Evolutionary conservation across 2,113 vertebrate genomes (phyloP).

Genomic region (Dasypus novemcinctus): DNA sequence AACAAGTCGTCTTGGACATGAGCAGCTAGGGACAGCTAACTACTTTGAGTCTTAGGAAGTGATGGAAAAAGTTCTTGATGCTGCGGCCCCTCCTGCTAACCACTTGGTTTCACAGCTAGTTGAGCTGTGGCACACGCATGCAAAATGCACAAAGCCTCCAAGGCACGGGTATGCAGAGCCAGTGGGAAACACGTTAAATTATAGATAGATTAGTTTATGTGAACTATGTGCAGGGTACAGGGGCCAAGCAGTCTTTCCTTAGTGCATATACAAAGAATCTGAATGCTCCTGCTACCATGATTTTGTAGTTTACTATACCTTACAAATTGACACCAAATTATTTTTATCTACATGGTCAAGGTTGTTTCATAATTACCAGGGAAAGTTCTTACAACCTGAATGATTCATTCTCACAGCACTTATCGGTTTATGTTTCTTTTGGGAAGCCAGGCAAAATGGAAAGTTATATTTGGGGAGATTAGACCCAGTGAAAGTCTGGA

Average conservation of each 20-base stretch:
- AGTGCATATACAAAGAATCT: not conserved
- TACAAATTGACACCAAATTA: not conserved
- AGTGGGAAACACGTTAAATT: not conserved
- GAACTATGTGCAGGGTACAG: not conserved
- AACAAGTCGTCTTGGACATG: not conserved
- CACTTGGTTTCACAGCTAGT: not conserved
- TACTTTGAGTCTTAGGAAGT: not conserved
- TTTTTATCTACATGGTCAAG: not conserved
- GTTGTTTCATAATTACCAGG: slow-evolving; percentile 5
- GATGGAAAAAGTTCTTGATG: not conserved
- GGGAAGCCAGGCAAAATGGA: not conserved
- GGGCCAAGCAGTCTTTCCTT: not conserved
- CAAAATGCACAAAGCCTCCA: not conserved
- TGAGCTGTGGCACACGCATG: not conserved
- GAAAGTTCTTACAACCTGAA: not conserved
- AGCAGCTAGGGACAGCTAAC: not conserved
- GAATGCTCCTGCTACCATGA: not conserved
- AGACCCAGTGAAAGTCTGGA: not conserved
- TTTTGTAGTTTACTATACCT: not conserved
- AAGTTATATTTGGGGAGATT: slow-evolving; percentile 23
- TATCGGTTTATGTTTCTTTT: slow-evolving; percentile 16
- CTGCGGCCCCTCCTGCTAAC: not conserved
- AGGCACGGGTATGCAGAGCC: not conserved
- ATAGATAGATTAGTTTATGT: not conserved
- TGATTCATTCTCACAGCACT: not conserved